Conservation (phyloP, 1,140 invertebrate species). For the Planococcus citri region DNA sequence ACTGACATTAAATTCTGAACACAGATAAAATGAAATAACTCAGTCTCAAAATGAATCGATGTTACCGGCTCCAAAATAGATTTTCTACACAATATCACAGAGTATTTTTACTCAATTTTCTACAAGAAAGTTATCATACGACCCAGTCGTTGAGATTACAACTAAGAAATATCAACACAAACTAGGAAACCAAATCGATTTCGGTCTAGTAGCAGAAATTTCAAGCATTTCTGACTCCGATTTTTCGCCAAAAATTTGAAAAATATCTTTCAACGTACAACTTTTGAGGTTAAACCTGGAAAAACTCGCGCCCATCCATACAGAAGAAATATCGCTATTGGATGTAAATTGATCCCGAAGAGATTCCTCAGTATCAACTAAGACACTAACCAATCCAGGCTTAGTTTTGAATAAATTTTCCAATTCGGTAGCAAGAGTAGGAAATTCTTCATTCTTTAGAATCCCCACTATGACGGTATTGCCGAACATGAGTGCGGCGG, state of each 20-base stretch:
- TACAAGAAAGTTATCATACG: background rate
- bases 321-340: background rate
- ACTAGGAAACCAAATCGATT: background rate
- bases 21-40: too few relatives aligned
- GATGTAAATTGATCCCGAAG: background rate
- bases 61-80: too few relatives aligned
- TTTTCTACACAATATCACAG: too few relatives aligned
- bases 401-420: background rate
- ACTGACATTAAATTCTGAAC: too few relatives aligned
- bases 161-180: background rate
- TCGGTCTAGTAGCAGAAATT: background rate
- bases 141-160: too few relatives aligned
- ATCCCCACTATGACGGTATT: background rate
- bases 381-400: background rate
- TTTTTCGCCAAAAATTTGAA: background rate
- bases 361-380: background rate
- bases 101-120: background rate
- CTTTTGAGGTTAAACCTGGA: background rate
- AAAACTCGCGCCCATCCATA: background rate
- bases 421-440: background rate
- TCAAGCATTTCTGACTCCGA: background rate
- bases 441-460: background rate
- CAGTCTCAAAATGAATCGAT: too few relatives aligned
- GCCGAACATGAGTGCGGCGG: background rate
- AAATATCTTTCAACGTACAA: background rate